phyloP scores from a whole-genome alignment of 1,140 invertebrate genomes.

The Zaprionus davidi region DNA sequence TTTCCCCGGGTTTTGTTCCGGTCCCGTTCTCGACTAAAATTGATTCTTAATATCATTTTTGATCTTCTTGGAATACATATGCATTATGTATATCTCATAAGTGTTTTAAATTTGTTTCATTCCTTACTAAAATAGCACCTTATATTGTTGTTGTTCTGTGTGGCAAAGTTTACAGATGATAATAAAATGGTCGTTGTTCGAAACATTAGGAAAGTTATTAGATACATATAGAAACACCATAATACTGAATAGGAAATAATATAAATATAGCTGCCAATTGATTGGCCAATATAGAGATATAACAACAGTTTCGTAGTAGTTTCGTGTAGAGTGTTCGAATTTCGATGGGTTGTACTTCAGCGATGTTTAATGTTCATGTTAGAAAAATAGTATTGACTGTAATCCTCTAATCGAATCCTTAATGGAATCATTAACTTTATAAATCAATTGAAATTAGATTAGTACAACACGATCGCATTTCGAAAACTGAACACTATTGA shows the following conservation, averaged over 20 bases:
- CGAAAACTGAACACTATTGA: slow-evolving; percentile 38
- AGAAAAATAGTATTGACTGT: slow-evolving; percentile 30
- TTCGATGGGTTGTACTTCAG: not conserved
- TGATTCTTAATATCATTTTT: slow-evolving; percentile 65
- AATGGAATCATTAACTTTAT: not conserved
- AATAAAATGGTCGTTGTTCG: slow-evolving; percentile 59
- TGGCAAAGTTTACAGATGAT: slow-evolving; percentile 60
- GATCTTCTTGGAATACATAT: slow-evolving; percentile 61
- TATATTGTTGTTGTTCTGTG: slow-evolving; percentile 70
- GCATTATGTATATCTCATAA: slow-evolving; percentile 50
- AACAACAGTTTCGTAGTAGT: slow-evolving; percentile 14
- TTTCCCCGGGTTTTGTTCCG: slow-evolving; percentile 25
- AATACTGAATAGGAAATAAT: slow-evolving; percentile 62
- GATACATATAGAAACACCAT: slow-evolving; percentile 42
- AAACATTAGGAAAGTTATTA: slow-evolving; percentile 50
- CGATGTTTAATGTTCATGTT: not conserved
- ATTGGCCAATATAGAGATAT: slow-evolving; percentile 25
- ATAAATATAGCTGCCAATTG: slow-evolving; percentile 25
- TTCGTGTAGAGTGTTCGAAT: slow-evolving; percentile 17
- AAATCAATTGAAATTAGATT: not conserved
- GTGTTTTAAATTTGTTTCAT: slow-evolving; percentile 43
- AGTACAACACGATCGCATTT: slow-evolving; percentile 24
- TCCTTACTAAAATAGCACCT: slow-evolving; percentile 77
- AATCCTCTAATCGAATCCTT: not conserved
- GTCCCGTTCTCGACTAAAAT: slow-evolving; percentile 23